Base-by-base conservation (phyloP, 1,140 invertebrate species). In the Ceratitis capitata region DNA sequence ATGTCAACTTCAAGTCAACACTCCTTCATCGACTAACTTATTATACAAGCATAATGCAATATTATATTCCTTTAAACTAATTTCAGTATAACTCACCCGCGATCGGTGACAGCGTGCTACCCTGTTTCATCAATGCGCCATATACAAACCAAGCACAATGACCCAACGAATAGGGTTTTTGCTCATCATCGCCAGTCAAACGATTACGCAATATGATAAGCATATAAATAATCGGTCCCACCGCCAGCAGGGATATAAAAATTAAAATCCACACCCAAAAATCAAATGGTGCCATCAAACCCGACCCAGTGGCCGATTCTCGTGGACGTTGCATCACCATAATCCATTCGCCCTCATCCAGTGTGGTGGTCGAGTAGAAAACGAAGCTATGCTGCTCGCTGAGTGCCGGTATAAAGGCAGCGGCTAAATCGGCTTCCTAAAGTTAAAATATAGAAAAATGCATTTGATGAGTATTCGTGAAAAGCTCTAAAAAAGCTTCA, bases 121-220 rank as follows among this genome's bases (percentile, higher is more conserved):
- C 96, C 92, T 98, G 97, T 87, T 97, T 97, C 92, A 97, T 94
- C n/a, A 97, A 93, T 16, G 96, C 96, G 19, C 96, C 96, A 89
- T 97, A 98, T 2, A 96, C 96, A 88, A 97, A 98, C 97, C 97
- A 97, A 64, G 96, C 92, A 87, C 96, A 97, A 7, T 95, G 93
- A 7, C 94, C 92, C 26, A 97, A 88, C 0, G 94, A 92, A 86
- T 95, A 96, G 4, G 93, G 92, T 42, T 92, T 92, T 58, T 94
- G 93, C 1, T 93, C 88, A 16, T 93, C 88, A 86, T 92, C 92
- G 85, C 91, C 93, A 35, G 94, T 93, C 16, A 95, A 88, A 45
- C 93, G 92, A 87, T 92, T 86, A 87, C 95, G 93, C 5, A 97
- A 83, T 49, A 93, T 92, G 35, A 96, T 95, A 4, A 97, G 92